phyloP scores from a whole-genome alignment of 2,888 invertebrate species.

The Aphodius granarius region DNA sequence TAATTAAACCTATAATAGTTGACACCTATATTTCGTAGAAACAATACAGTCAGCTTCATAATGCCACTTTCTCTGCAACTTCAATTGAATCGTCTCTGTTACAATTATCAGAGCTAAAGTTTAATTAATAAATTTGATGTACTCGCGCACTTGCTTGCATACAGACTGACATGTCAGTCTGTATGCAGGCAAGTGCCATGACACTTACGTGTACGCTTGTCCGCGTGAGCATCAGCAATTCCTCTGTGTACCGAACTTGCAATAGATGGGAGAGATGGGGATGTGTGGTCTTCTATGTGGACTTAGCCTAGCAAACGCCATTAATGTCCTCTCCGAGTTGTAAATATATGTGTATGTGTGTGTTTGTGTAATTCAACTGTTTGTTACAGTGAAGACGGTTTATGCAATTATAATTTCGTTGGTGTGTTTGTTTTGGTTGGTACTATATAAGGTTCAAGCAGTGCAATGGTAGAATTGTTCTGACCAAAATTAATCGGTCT shows the following conservation, averaged over 20 bases:
- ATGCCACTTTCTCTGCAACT: background rate
- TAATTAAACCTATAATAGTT: too few species aligned
- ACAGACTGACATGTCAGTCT: too few species aligned
- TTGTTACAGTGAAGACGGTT: background rate
- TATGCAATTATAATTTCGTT: background rate
- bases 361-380: background rate
- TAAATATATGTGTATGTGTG: background rate
- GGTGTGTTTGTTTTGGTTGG: background rate
- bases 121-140: background rate
- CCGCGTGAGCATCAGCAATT: background rate
- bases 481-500: too few species aligned
- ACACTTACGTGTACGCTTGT: background rate
- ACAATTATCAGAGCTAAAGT: background rate
- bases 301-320: background rate
- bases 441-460: too few species aligned
- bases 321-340: background rate
- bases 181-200: too few species aligned
- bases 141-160: too few species aligned
- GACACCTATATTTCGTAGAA: background rate
- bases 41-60: background rate
- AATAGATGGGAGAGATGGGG: background rate
- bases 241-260: background rate
- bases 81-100: background rate
- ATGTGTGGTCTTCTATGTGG: background rate
- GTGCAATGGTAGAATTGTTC: too few species aligned